These are phyloP conservation scores for Rhea americana DNA, from an alignment of 2,113 vertebrate genomes.

Conservation along the genomic window DNA sequence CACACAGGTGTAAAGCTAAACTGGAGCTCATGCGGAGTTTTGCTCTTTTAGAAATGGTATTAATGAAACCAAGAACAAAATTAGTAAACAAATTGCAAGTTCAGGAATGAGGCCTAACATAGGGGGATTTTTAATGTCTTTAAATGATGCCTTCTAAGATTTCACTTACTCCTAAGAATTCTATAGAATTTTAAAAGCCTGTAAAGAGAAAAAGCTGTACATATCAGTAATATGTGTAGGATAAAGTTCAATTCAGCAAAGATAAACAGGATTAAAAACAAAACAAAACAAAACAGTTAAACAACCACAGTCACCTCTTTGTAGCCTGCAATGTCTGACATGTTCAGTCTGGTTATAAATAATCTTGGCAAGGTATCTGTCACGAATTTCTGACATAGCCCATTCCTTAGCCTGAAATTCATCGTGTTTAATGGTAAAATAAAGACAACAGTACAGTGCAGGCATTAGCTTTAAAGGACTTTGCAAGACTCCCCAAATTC, in stretches of 20 bases:
- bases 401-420: neutral
- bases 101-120: neutral
- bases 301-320: neutral
- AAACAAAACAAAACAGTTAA: neutral
- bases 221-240: neutral
- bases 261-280: neutral
- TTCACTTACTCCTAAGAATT: neutral
- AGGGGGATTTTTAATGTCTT: neutral
- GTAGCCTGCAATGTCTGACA: neutral
- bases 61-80: conserved; percentile 28
- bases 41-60: neutral
- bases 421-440: neutral
- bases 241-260: neutral
- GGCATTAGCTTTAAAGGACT: neutral
- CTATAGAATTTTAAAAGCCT: neutral
- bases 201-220: neutral
- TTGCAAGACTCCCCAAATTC: neutral
- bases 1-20: conserved; percentile 15
- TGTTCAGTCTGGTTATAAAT: neutral
- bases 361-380: neutral
- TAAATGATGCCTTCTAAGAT: neutral
- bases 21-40: neutral
- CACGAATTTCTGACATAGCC: neutral
- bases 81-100: neutral
- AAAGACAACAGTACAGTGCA: neutral